Evolutionary conservation across 2,888 invertebrate genomes (phyloP), one percentile per base, ranked within the genome.

Genomic region (Timema podura): DNA sequence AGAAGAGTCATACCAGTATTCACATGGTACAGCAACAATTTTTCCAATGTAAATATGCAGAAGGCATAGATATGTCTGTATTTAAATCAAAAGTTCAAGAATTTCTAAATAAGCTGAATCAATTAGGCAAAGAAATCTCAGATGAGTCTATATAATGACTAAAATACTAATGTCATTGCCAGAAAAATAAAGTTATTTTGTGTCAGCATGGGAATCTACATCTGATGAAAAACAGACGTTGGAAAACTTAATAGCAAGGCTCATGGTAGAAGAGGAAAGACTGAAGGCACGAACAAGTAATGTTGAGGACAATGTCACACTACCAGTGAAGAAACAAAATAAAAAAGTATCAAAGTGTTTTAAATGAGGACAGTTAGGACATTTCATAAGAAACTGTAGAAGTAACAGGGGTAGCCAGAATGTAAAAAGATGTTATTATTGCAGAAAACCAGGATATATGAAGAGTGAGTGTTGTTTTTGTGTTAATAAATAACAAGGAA

Each of bases 161-260:
- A 57, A 57, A n/a, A 57, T 57, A 54, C 16, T 54, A 3, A 57
- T 7, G 57, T 57, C 15, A 57, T 30, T 57, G 57, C 57, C 9
- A 57, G 57, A 57, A 16, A 57, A n/a, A 57, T n/a, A 57, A 3
- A 57, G 57, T 57, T 30, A 57, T 30, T 57, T n/a, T n/a, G 57
- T 57, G 57, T 16, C 57, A 57, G 57, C n/a, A 13, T 57, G 57
- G 57, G 57, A 57, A n/a, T 57, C 57, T 8, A 30, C 30, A 8
- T 6, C 15, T 9, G 10, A 15, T 57, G 6, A 30, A 5, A 57
- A 57, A n/a, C 57, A 57, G 30, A 57, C 8, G 15, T 8, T 57
- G 15, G 5, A 57, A 16, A 30, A 57, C 15, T 8, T 57, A 30
- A 8, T n/a, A 8, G 57, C 57, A 57, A 8, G 15, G n/a, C 57